These are phyloP conservation scores for Amphipyra berbera DNA, from an alignment of 2,888 invertebrate genomes.

Conservation along the genomic window DNA sequence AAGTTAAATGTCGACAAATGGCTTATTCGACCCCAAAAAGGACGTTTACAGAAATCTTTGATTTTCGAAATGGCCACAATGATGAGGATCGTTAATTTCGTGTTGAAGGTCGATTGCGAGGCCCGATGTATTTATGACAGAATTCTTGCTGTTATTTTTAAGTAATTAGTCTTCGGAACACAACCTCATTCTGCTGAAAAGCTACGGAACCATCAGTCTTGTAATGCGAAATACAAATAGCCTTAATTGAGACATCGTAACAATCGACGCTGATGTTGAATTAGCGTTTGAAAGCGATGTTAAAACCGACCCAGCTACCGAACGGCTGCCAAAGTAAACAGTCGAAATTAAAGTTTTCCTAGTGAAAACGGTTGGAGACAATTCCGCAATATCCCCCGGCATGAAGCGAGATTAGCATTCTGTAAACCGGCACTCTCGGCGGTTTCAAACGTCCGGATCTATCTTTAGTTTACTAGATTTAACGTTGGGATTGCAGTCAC, in stretches of 20 bases:
- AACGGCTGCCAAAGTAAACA: conserved; percentile 68
- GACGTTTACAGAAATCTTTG: conserved; percentile 39
- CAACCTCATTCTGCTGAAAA: conserved; percentile 22
- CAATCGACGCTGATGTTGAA: conserved; percentile 61
- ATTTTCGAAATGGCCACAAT: conserved; percentile 27
- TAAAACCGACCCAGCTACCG: conserved; percentile 51
- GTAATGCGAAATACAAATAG: conserved; percentile 62
- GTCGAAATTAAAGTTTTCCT: conserved; percentile 68
- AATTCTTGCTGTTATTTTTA: conserved; percentile 11
- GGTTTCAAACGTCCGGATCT: conserved; percentile 43
- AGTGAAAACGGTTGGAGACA: conserved; percentile 56
- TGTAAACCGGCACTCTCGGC: conserved; percentile 56
- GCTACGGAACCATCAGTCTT: conserved; percentile 39
- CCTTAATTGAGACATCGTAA: conserved; percentile 67
- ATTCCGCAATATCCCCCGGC: conserved; percentile 59
- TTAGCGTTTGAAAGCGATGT: conserved; percentile 58
- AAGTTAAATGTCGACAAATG: conserved; percentile 58
- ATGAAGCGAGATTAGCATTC: conserved; percentile 64
- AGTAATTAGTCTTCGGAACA: conserved; percentile 21
- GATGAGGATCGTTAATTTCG: conserved; percentile 33
- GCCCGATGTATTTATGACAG: conserved; percentile 20
- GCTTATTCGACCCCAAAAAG: conserved; percentile 56
- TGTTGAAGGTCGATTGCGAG: conserved; percentile 28
- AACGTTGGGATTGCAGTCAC: conserved; percentile 15
- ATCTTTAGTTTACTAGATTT: conserved; percentile 42